A percentile compares a stretch with the other conserved stretches of the same genome.
phyloP scores from a whole-genome alignment of 2,797 vertebrate species.

The Muraenolepis orangiensis region DNA sequence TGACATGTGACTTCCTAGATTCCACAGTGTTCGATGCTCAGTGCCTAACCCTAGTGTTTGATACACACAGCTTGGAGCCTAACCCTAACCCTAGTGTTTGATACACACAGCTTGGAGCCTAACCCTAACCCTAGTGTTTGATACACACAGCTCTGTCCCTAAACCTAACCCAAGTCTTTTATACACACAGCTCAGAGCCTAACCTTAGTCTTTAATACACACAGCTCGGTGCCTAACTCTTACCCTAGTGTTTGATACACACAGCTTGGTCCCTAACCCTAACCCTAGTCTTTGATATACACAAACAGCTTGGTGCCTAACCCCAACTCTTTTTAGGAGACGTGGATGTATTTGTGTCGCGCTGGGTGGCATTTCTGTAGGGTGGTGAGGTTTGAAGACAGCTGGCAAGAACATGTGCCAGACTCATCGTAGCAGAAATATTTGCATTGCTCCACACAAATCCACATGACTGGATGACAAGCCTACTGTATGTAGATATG shows the following conservation, averaged over 20 bases:
- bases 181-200: background rate
- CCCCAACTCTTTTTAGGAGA: background rate
- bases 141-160: background rate
- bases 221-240: too few relatives aligned
- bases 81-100: too few relatives aligned
- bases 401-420: background rate
- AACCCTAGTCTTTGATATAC: too few relatives aligned
- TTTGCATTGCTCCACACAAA: background rate
- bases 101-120: too few relatives aligned
- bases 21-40: too few relatives aligned
- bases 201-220: background rate
- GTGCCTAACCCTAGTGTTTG: too few relatives aligned
- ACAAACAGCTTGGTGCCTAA: too few relatives aligned
- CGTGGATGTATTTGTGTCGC: background rate
- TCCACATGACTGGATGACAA: background rate
- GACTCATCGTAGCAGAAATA: background rate
- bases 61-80: too few relatives aligned
- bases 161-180: background rate
- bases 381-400: background rate
- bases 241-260: too few relatives aligned
- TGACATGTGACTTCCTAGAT: background rate
- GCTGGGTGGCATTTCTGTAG: background rate
- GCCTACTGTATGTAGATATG: background rate
- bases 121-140: background rate
- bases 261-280: too few relatives aligned